These are phyloP conservation scores for Protodeltote pygarga DNA, from an alignment of 2,888 invertebrate genomes.

Conservation along the genomic window DNA sequence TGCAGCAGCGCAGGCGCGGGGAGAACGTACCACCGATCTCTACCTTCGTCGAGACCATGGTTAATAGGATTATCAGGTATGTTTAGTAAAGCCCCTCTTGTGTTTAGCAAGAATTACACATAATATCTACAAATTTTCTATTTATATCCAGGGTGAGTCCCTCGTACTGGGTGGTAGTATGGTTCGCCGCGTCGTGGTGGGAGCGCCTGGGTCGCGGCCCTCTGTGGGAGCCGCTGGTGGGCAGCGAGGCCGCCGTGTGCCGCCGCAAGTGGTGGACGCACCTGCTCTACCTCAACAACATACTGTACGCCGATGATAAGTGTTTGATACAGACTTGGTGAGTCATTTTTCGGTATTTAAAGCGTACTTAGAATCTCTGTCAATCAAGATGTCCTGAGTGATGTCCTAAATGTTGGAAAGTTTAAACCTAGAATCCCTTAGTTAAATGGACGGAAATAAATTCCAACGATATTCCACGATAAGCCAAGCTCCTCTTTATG, in stretches of 20 bases:
- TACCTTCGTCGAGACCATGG: slow-evolving; percentile 72
- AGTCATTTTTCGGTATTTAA: slow-evolving; percentile 26
- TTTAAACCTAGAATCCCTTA: too few relatives aligned
- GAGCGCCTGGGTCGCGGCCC: slow-evolving; percentile 70
- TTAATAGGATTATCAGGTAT: slow-evolving; percentile 77
- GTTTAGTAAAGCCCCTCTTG: too few relatives aligned
- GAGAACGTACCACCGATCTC: slow-evolving; percentile 49
- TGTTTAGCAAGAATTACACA: background rate
- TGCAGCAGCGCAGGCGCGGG: slow-evolving; percentile 60
- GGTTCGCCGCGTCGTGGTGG: slow-evolving; percentile 80
- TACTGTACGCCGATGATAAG: slow-evolving; percentile 71
- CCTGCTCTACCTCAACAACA: slow-evolving; percentile 77
- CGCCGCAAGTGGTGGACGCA: slow-evolving; percentile 80
- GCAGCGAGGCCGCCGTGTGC: slow-evolving; percentile 70
- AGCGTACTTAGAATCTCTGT: too few relatives aligned
- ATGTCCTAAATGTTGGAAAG: too few relatives aligned
- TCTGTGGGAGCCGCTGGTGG: slow-evolving; percentile 73
- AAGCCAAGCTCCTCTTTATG: background rate
- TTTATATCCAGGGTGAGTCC: slow-evolving; percentile 67
- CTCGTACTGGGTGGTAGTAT: slow-evolving; percentile 75
- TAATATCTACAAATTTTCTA: background rate
- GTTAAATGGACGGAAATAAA: too few relatives aligned
- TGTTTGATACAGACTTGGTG: slow-evolving; percentile 82
- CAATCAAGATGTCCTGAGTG: too few relatives aligned
- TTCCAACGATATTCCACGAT: too few relatives aligned